phyloP scores from a whole-genome alignment of 2,888 invertebrate species.

The Hanleya hanleyi region DNA sequence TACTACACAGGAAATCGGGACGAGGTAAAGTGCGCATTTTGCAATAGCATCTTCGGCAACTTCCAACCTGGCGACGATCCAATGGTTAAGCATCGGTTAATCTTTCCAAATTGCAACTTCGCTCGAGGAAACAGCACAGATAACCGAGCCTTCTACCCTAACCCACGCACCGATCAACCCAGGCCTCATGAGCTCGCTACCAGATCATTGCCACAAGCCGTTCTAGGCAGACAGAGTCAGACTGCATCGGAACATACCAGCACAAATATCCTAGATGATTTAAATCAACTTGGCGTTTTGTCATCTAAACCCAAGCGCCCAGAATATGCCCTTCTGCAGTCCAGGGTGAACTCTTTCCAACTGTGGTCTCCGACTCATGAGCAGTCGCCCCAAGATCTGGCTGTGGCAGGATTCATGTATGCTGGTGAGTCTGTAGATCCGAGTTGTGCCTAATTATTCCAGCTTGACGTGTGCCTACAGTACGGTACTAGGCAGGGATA shows the following conservation, averaged over 20 bases:
- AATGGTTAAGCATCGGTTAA: constrained; percentile 93
- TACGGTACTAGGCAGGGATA: too few relatives aligned
- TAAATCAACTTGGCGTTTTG: constrained; percentile 34
- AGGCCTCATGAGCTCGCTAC: too few relatives aligned
- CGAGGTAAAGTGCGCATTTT: constrained; percentile 91
- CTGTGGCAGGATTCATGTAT: constrained; percentile 94
- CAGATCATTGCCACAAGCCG: too few relatives aligned
- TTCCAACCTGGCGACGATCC: constrained; percentile 93
- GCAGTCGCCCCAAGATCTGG: constrained; percentile 86
- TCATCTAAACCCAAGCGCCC: constrained; percentile 54
- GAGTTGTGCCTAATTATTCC: too few relatives aligned
- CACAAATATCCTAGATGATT: not conserved
- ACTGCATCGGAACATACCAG: too few relatives aligned
- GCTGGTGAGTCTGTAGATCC: constrained; percentile 81
- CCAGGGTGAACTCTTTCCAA: constrained; percentile 51
- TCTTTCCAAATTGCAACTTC: constrained; percentile 89
- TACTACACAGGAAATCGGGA: constrained; percentile 86
- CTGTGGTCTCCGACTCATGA: constrained; percentile 87
- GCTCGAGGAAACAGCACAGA: constrained; percentile 71
- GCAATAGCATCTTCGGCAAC: constrained; percentile 91
- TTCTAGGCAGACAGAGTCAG: too few relatives aligned
- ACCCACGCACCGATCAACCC: too few relatives aligned
- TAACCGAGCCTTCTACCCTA: not conserved
- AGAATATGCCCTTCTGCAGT: constrained; percentile 51
- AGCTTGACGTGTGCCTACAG: too few relatives aligned